A percentile compares a stretch with the other conserved stretches of the same genome.
phyloP scores from a whole-genome alignment of 2,797 vertebrate genomes.

The Pangasius djambal region DNA sequence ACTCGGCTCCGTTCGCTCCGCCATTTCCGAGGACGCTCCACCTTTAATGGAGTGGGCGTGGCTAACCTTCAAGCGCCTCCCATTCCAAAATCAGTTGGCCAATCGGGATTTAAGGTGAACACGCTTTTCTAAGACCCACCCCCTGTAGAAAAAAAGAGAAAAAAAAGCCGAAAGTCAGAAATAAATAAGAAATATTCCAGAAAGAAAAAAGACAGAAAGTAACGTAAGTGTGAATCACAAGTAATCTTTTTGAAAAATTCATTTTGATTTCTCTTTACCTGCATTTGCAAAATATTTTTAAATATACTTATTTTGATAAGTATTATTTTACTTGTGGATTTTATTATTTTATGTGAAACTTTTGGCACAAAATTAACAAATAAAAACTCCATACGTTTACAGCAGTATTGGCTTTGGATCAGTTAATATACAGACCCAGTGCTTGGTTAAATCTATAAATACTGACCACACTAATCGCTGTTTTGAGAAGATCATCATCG shows the following conservation, averaged over 20 bases:
- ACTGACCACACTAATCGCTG: background rate
- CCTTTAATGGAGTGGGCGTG: background rate
- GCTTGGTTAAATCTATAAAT: background rate
- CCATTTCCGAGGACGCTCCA: background rate
- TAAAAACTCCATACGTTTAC: background rate
- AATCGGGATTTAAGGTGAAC: background rate
- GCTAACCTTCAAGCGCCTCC: background rate
- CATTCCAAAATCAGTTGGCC: background rate
- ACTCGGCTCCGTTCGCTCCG: background rate
- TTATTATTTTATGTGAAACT: background rate
- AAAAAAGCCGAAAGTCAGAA: background rate
- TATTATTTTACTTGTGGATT: background rate
- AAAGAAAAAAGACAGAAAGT: background rate
- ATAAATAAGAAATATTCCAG: background rate
- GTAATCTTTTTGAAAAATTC: too few species aligned
- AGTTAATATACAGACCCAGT: background rate
- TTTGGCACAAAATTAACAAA: background rate
- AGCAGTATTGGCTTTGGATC: background rate
- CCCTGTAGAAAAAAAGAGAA: background rate
- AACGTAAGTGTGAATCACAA: background rate
- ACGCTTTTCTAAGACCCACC: background rate
- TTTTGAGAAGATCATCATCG: background rate
- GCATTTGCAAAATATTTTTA: too few species aligned
- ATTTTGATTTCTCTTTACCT: too few species aligned
- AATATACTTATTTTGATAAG: background rate